Evolutionary conservation across 2,113 vertebrate species (phyloP), one percentile per base, ranked within the genome.

Genomic region (Mormoops blainvillei): DNA sequence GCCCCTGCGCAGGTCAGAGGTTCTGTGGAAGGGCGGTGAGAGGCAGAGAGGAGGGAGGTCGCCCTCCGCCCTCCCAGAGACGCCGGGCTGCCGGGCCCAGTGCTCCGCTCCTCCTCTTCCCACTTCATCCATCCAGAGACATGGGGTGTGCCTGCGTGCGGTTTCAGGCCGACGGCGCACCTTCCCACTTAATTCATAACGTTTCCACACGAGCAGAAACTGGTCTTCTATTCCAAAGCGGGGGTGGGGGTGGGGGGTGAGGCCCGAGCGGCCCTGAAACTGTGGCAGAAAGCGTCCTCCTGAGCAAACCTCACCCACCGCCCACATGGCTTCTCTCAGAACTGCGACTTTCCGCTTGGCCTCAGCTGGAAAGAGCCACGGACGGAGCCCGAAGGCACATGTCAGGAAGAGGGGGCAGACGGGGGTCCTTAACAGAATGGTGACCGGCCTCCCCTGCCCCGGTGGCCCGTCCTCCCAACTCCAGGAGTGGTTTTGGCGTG

Each of bases 1-100:
- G 20, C 88, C 48, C 2, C 54, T 4, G 16, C 0, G 33, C 92
- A 91, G 94, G 87, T 94, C 89, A 85, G 94, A 82, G 82, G 87
- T 41, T 85, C 24, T 41, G 76, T 78, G 74, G 94, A 95, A 87
- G 38, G 0, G 0, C 70, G 45, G 68, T 50, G 82, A 86, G 61
- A 83, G 95, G 71, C 33, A 16, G 43, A 7, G n/a, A 56, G 43
- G 16, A 45, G 2, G 68, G 11, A 10, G n/a, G 38, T 18, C 1
- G 45, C 73, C 52, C 67, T 31, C 78, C 10, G 1, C 58, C 26
- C 4, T 61, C 58, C 58, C 26, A 9, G 58, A 61, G 58, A 12
- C 26, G 12, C 58, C 13, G 58, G 58, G 58, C 76, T 63, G 61
- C 83, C 4, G 12, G 54, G 19, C 19, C 4, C 16, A 0, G 9